A percentile compares a stretch with the other conserved stretches of the same genome.
phyloP scores from a whole-genome alignment of 2,113 vertebrate species.

The Nannospalax galili region DNA sequence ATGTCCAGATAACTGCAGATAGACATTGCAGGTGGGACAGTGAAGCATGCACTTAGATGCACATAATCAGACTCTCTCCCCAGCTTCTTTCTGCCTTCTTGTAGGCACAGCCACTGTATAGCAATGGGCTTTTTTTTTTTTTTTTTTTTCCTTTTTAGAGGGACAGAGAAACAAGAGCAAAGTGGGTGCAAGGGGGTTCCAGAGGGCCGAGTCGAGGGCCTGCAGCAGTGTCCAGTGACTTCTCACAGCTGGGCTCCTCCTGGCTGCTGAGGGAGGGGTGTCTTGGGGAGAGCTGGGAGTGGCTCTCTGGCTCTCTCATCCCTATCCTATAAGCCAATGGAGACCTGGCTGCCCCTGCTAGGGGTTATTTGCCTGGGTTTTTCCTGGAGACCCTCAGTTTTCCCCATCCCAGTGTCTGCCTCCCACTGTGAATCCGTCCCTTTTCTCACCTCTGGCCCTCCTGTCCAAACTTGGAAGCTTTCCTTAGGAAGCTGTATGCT shows the following conservation, averaged over 20 bases:
- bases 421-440: constrained; percentile 23
- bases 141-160: background rate
- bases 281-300: constrained; percentile 40
- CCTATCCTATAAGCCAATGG: constrained; percentile 21
- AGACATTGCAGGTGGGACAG: background rate
- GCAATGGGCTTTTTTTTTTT: background rate
- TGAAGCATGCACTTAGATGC: background rate
- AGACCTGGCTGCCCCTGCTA: background rate
- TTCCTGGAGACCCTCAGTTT: constrained; percentile 30
- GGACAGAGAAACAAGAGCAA: constrained; percentile 47
- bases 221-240: constrained; percentile 60
- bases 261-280: background rate
- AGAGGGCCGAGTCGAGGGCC: constrained; percentile 54
- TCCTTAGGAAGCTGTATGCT: constrained; percentile 55
- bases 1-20: background rate
- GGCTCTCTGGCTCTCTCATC: background rate
- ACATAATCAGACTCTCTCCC: background rate
- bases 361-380: background rate
- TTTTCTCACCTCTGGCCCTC: constrained; percentile 68
- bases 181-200: constrained; percentile 66
- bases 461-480: constrained; percentile 73
- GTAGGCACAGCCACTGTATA: background rate
- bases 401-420: background rate
- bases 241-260: constrained; percentile 60
- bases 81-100: constrained; percentile 47